Evolutionary conservation across 2,113 vertebrate genomes (phyloP), one percentile per base, ranked within the genome.

Genomic region (Clinocottus analis): DNA sequence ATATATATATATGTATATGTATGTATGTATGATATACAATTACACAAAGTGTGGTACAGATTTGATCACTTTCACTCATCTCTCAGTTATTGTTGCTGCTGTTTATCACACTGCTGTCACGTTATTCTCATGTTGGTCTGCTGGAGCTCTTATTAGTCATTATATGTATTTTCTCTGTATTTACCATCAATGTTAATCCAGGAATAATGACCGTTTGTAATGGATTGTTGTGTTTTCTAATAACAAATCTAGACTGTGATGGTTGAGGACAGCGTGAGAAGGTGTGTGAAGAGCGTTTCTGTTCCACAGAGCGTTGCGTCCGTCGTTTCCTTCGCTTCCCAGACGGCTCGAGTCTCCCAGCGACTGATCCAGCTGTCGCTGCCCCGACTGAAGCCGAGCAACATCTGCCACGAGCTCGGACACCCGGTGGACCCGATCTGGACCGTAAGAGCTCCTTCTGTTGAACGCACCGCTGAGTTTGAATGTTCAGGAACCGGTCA

Each of bases 391-490:
- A 91, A 74, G 79, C 29, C 83, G 58, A 87, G 71, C 83, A 75
- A 55, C 69, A 25, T 90, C 77, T 91, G 89, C 85, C 64, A 23
- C 11, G 39, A 87, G 17, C 56, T 84, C 1, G 85, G 92, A 55
- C 65, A 1, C 6, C 91, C 92, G 0, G 94, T 92, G 77, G 91
- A 90, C 6, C 39, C 92, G 0, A 91, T 95, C 80, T 83, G 92
- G 82, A 85, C 72, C 0, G 94, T 94, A 71, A 92, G 93, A 64
- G 8, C 43, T 7, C 12, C 23, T 4, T 10, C 29, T 72, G n/a
- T 31, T 10, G 1, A 4, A 7, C 2, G 37, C 37, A 0, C 5
- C 10, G 5, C 35, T 31, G 17, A 1, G 51, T 23, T 47, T 7
- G 2, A 14, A 14, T 14, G 6, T 27, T 55, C 17, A 25, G 5